Evolutionary conservation across 2,113 vertebrate genomes (phyloP).

Genomic region (Rhineura floridana): DNA sequence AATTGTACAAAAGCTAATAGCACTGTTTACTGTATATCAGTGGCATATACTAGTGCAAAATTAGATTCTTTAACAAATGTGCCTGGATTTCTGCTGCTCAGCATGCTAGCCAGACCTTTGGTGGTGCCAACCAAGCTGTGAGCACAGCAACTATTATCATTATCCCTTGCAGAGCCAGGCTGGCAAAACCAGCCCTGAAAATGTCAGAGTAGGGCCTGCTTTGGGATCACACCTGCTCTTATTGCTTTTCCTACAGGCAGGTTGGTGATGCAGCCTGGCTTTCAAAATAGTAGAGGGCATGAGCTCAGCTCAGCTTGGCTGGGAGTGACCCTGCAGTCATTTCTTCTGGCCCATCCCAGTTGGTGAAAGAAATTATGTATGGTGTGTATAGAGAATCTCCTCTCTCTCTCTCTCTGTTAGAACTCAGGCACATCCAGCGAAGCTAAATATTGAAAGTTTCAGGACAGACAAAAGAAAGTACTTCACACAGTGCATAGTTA

Average conservation of each 20-base stretch:
- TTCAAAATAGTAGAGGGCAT: background rate
- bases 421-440: too few relatives aligned
- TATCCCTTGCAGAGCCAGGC: background rate
- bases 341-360: background rate
- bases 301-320: background rate
- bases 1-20: background rate
- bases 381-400: too few relatives aligned
- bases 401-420: too few relatives aligned
- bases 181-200: too few relatives aligned
- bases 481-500: too few relatives aligned
- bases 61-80: background rate
- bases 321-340: background rate
- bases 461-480: too few relatives aligned
- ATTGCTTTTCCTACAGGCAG: background rate
- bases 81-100: background rate
- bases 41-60: background rate
- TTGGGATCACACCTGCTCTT: too few relatives aligned
- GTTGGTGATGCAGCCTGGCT: too few relatives aligned
- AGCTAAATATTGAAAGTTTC: too few relatives aligned
- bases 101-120: background rate
- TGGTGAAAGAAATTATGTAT: too few relatives aligned
- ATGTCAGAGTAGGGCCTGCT: too few relatives aligned
- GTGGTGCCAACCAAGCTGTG: background rate
- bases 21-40: too few relatives aligned
- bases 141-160: background rate